These are phyloP conservation scores for Psittacula cyanocephala DNA, from an alignment of 2,113 vertebrate species.

Conservation along the genomic window DNA sequence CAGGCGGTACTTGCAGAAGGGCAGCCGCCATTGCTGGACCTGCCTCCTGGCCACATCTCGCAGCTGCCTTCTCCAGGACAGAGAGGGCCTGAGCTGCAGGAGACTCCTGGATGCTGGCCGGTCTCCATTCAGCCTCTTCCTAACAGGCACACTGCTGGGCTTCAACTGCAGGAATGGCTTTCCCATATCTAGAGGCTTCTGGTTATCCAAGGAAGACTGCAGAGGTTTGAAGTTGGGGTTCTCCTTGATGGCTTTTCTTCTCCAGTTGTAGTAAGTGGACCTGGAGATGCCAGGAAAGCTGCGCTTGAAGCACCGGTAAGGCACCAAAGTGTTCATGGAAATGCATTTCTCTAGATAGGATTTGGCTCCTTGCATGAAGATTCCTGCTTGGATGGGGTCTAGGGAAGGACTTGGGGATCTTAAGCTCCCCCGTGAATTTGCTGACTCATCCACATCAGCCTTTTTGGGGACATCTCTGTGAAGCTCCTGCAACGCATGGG, in stretches of 20 bases:
- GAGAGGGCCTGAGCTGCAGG: slow-evolving; percentile 58
- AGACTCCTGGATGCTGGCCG: background rate
- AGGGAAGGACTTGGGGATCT: background rate
- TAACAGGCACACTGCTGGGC: background rate
- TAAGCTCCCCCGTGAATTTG: background rate
- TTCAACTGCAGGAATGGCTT: slow-evolving; percentile 26
- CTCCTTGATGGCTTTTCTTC: slow-evolving; percentile 89
- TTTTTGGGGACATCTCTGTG: slow-evolving; percentile 16
- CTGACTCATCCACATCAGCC: background rate
- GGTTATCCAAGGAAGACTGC: background rate
- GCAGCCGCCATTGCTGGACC: slow-evolving; percentile 80
- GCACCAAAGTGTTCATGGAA: slow-evolving; percentile 85
- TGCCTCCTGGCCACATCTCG: slow-evolving; percentile 80
- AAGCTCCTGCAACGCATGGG: background rate
- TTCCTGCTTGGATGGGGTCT: slow-evolving; percentile 41
- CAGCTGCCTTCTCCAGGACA: slow-evolving; percentile 82
- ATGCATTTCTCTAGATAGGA: slow-evolving; percentile 90
- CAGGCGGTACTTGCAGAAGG: slow-evolving; percentile 87
- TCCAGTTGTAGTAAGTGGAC: slow-evolving; percentile 97
- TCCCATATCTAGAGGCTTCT: background rate
- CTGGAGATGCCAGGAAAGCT: slow-evolving; percentile 93
- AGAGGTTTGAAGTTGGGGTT: slow-evolving; percentile 78
- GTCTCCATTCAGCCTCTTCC: slow-evolving; percentile 8
- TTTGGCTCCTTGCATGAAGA: slow-evolving; percentile 92
- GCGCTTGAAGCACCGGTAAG: slow-evolving; percentile 90